A percentile compares a stretch with the other conserved stretches of the same genome.
Conservation (phyloP, 2,797 vertebrate genomes). For the Rhynchotus rufescens region DNA sequence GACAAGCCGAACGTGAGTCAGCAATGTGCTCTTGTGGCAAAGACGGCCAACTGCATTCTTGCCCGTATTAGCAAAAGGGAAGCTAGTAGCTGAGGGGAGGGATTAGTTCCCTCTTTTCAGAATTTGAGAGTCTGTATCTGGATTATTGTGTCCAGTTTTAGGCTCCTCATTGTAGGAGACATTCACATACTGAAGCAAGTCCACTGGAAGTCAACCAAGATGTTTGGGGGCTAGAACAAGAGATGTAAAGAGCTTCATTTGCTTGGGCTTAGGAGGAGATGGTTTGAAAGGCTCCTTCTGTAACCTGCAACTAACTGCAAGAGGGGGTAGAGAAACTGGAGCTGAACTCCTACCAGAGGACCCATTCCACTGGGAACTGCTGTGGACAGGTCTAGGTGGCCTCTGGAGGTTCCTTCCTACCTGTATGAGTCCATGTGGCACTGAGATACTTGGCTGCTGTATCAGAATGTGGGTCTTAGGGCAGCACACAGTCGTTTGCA, state of each 20-base stretch:
- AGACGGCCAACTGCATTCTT: background rate
- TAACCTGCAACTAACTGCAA: rapidly evolving
- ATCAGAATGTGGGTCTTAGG: background rate
- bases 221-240: background rate
- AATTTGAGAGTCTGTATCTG: background rate
- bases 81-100: background rate
- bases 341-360: background rate
- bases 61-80: background rate
- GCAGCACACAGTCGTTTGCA: background rate
- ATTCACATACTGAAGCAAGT: background rate
- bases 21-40: background rate
- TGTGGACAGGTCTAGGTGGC: background rate
- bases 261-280: background rate
- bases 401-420: background rate
- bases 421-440: background rate
- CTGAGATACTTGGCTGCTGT: background rate
- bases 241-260: background rate
- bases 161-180: background rate
- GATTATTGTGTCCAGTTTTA: background rate
- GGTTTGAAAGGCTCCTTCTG: rapidly evolving
- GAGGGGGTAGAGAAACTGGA: background rate
- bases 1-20: background rate
- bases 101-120: background rate
- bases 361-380: rapidly evolving
- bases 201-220: background rate